These are phyloP conservation scores for Lomographa bimaculata DNA, from an alignment of 2,888 invertebrate species.

Conservation along the genomic window DNA sequence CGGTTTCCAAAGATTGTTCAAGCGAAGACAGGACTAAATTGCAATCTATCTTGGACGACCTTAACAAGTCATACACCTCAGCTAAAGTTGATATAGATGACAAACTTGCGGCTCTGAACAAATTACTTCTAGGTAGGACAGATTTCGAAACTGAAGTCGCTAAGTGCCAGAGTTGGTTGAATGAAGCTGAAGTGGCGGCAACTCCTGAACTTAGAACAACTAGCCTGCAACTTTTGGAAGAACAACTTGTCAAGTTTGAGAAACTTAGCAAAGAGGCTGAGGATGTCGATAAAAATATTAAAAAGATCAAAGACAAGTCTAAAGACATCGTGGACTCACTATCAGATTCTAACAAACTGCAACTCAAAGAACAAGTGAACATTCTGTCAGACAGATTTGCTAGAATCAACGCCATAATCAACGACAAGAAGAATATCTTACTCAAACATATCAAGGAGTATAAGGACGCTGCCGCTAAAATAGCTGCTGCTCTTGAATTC, in stretches of 20 bases:
- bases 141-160: conserved; percentile 92
- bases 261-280: conserved; percentile 90
- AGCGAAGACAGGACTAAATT: conserved; percentile 86
- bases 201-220: conserved; percentile 91
- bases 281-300: conserved; percentile 87
- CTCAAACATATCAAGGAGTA: conserved; percentile 91
- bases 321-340: conserved; percentile 91
- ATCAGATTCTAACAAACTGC: conserved; percentile 93
- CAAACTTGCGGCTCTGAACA: conserved; percentile 87
- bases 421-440: conserved; percentile 89
- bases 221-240: conserved; percentile 92
- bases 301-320: conserved; percentile 90
- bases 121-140: conserved; percentile 89
- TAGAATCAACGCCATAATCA: conserved; percentile 88
- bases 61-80: conserved; percentile 88
- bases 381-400: conserved; percentile 90
- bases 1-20: conserved; percentile 91
- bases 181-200: conserved; percentile 94
- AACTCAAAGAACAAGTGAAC: conserved; percentile 91
- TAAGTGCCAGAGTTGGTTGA: conserved; percentile 93
- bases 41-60: conserved; percentile 86
- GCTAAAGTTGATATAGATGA: conserved; percentile 89
- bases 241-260: conserved; percentile 94
- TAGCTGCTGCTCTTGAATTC: conserved; percentile 91
- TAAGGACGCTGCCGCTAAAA: conserved; percentile 90